A percentile compares a stretch with the other conserved stretches of the same genome.
Conservation (phyloP, 2,888 invertebrate genomes). For the Esperia sulphurella region DNA sequence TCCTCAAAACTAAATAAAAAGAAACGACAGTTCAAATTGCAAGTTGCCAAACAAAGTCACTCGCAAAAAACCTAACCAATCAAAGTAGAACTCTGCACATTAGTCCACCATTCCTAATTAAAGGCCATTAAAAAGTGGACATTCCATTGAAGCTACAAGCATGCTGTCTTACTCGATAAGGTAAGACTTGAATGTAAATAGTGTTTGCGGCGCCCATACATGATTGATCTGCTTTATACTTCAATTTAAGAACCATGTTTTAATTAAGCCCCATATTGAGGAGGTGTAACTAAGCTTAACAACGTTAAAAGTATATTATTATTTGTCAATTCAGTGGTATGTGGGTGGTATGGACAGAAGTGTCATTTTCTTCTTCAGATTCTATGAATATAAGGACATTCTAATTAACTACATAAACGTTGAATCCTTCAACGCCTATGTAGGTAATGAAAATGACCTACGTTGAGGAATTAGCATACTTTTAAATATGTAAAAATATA, state of each 20-base stretch:
- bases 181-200: conserved; percentile 25
- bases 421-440: too few relatives aligned
- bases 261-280: conserved; percentile 29
- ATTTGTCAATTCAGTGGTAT: conserved; percentile 16
- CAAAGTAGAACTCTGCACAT: background rate
- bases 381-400: too few relatives aligned
- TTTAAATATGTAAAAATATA: too few relatives aligned
- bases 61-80: background rate
- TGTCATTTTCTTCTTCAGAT: background rate
- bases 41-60: conserved; percentile 6
- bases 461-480: too few relatives aligned
- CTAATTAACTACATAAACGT: too few relatives aligned
- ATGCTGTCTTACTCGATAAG: conserved; percentile 20
- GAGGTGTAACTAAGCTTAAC: conserved; percentile 15
- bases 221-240: conserved; percentile 31
- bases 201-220: conserved; percentile 22
- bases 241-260: conserved; percentile 34
- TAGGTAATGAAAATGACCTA: too few relatives aligned
- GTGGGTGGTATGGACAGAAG: conserved; percentile 36
- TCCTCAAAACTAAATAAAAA: background rate
- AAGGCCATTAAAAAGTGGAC: conserved; percentile 2
- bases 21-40: background rate
- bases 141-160: conserved; percentile 5
- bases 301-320: conserved; percentile 28
- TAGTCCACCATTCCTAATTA: background rate